Evolutionary conservation across 1,140 invertebrate species (phyloP).

Genomic region (Hypsibius dujardini): DNA sequence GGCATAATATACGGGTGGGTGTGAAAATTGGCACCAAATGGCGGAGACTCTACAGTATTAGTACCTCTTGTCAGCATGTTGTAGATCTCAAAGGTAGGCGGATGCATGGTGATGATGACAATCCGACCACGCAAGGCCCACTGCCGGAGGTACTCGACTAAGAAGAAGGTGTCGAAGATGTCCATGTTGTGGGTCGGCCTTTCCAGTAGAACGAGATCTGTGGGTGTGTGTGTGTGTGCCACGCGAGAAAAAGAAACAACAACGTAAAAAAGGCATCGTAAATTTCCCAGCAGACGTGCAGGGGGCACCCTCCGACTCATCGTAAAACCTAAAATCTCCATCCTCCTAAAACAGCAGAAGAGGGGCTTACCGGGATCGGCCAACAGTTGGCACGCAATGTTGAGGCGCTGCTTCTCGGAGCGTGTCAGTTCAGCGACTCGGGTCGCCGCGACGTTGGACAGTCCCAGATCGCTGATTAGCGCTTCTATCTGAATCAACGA

Average conservation of each 20-base stretch:
- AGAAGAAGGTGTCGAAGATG: slow-evolving; percentile 84
- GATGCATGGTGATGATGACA: slow-evolving; percentile 74
- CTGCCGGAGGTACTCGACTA: slow-evolving; percentile 76
- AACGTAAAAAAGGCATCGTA: too few species aligned
- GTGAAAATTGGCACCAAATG: too few species aligned
- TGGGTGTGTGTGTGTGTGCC: slow-evolving; percentile 24
- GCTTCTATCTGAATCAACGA: slow-evolving; percentile 53
- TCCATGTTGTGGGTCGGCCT: slow-evolving; percentile 80
- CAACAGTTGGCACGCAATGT: slow-evolving; percentile 66
- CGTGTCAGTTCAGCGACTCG: slow-evolving; percentile 58
- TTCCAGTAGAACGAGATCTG: slow-evolving; percentile 64
- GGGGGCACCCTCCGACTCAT: too few species aligned
- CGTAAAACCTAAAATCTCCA: too few species aligned
- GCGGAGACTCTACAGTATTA: too few species aligned
- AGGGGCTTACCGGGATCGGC: slow-evolving; percentile 37
- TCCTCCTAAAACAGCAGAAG: too few species aligned
- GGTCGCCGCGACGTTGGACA: slow-evolving; percentile 60
- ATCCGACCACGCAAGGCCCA: slow-evolving; percentile 56
- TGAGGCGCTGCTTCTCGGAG: slow-evolving; percentile 62
- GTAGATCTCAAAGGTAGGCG: slow-evolving; percentile 82
- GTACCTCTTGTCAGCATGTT: slow-evolving; percentile 60
- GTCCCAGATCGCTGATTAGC: slow-evolving; percentile 67
- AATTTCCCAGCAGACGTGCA: too few species aligned
- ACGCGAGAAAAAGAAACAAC: too few species aligned
- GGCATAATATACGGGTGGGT: too few species aligned